Base-by-base conservation (phyloP, 2,113 vertebrate genomes). In the Centrocercus urophasianus region DNA sequence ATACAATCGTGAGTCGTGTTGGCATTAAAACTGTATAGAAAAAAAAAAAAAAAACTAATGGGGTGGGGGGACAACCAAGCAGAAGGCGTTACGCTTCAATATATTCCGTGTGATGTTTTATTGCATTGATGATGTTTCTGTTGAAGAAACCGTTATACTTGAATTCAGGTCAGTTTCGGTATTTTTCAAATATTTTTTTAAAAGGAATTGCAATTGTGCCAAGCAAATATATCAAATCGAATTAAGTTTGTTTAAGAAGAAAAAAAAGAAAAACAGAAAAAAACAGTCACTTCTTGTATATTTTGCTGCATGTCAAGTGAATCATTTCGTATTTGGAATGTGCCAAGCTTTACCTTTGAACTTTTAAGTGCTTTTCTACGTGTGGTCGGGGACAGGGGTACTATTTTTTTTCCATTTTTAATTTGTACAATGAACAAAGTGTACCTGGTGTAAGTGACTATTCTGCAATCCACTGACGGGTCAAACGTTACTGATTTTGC, bases 151-250 rank as follows among this genome's bases (percentile, higher is more conserved):
- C 93, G 97, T 98, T 98, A 99, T 99, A 99, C 99, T 99, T 99
- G 98, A 99, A 99, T 98, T 99, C 98, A 98, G 98, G 98, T 99
- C 98, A 98, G 97, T 98, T 98, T 98, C 98, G 98, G 98, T 98
- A 98, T 98, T 98, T 98, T 98, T 98, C 98, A 98, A 97, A 98
- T 98, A 98, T 98, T 98, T 98, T 98, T 98, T 98, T 98, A 98
- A 98, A 97, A 98, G 96, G 96, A 98, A 98, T 98, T 98, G 98
- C 97, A 97, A 95, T 98, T 98, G 97, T 98, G 97, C 98, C 97
- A 97, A 98, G 98, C 98, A 93, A 96, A 98, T 98, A 98, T 97
- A 97, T 97, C 85, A 89, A 97, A 97, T 96, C 64, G 80, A 97
- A 98, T 97, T 98, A 96, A 97, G 97, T 98, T 98, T 98, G 97